phyloP scores from a whole-genome alignment of 2,113 vertebrate genomes.

The Oenanthe melanoleuca region DNA sequence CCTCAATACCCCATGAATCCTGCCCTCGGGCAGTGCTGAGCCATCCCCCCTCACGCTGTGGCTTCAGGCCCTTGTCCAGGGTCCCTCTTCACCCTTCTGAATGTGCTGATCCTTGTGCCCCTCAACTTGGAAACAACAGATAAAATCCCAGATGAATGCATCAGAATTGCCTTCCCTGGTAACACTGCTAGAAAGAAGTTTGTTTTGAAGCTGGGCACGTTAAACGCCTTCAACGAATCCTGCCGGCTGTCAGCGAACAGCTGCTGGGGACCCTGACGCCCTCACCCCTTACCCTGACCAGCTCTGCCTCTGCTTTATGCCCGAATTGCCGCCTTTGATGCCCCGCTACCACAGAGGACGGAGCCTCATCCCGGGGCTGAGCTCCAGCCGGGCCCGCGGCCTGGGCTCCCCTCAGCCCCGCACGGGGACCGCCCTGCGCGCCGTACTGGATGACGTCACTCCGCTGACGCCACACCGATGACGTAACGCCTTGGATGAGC shows the following conservation, averaged over 20 bases:
- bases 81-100: background rate
- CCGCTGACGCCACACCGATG: accelerated
- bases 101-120: accelerated
- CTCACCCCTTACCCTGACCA: accelerated
- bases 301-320: background rate
- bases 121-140: background rate
- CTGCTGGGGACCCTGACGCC: accelerated
- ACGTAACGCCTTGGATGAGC: accelerated
- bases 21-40: accelerated
- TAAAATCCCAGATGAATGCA: background rate
- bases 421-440: background rate
- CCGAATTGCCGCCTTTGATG: background rate
- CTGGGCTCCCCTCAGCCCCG: background rate
- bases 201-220: accelerated
- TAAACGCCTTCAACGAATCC: background rate
- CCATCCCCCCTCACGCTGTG: background rate
- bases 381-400: background rate
- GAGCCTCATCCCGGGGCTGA: background rate
- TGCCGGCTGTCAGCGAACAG: accelerated
- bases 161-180: accelerated
- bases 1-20: accelerated
- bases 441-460: accelerated
- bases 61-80: background rate
- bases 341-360: accelerated
- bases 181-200: accelerated